These are phyloP conservation scores for Bubo scandiacus DNA, from an alignment of 2,113 vertebrate genomes.

Conservation along the genomic window DNA sequence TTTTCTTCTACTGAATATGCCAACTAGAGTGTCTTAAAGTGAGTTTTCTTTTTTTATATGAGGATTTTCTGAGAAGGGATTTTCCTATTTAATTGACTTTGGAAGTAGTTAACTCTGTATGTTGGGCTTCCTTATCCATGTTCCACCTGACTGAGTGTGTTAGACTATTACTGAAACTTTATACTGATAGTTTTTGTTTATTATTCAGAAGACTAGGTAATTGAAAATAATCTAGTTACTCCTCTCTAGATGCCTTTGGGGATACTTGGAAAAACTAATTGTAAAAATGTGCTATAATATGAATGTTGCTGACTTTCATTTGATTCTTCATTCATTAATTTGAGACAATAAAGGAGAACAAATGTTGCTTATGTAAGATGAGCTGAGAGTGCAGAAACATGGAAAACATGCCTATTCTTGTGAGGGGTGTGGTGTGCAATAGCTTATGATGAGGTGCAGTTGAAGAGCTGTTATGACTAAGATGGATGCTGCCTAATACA, in stretches of 20 bases:
- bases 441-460: background rate
- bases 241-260: background rate
- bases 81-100: background rate
- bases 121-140: background rate
- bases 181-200: background rate
- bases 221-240: background rate
- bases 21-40: background rate
- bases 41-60: background rate
- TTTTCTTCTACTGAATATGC: background rate
- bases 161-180: background rate
- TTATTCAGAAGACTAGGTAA: background rate
- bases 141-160: background rate
- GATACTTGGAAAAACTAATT: background rate
- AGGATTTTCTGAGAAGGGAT: background rate
- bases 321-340: background rate
- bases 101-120: background rate
- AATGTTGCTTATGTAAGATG: slow-evolving; percentile 1
- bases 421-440: background rate
- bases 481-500: background rate
- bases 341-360: background rate
- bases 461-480: background rate
- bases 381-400: background rate
- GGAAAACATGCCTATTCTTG: slow-evolving; percentile 3
- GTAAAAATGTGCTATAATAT: background rate
- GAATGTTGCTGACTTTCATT: background rate